A percentile compares a stretch with the other conserved stretches of the same genome.
Conservation (phyloP, 2,113 vertebrate species). For the Tachysurus fulvidraco region DNA sequence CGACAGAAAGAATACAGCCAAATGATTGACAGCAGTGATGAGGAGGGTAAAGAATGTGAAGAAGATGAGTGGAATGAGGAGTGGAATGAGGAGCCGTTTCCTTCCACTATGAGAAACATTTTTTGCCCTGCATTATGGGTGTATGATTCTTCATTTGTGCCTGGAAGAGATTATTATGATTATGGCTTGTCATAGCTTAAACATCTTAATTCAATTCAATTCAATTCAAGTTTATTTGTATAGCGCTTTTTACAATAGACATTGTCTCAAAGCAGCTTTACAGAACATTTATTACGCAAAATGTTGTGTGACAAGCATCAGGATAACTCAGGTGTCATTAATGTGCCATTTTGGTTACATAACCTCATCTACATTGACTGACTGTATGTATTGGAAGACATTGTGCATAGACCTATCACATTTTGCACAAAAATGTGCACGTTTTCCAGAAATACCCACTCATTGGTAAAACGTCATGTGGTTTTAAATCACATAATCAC, state of each 20-base stretch:
- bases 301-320: not conserved
- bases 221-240: too few relatives aligned
- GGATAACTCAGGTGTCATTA: not conserved
- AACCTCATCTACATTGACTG: not conserved
- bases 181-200: not conserved
- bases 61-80: slow-evolving; percentile 42
- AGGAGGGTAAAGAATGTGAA: not conserved
- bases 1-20: slow-evolving; percentile 46
- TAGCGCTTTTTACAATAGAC: too few relatives aligned
- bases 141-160: not conserved
- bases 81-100: not conserved
- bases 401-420: not conserved
- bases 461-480: not conserved
- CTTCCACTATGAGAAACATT: slow-evolving; percentile 52
- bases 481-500: not conserved
- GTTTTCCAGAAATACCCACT: not conserved
- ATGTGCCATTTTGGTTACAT: not conserved
- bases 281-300: too few relatives aligned
- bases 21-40: slow-evolving; percentile 48
- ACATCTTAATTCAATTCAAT: too few relatives aligned
- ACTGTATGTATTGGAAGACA: not conserved
- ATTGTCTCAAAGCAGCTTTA: too few relatives aligned
- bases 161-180: not conserved
- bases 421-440: not conserved
- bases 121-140: slow-evolving; percentile 31